Base-by-base conservation (phyloP, 1,140 invertebrate genomes). In the Musca vetustissima region DNA sequence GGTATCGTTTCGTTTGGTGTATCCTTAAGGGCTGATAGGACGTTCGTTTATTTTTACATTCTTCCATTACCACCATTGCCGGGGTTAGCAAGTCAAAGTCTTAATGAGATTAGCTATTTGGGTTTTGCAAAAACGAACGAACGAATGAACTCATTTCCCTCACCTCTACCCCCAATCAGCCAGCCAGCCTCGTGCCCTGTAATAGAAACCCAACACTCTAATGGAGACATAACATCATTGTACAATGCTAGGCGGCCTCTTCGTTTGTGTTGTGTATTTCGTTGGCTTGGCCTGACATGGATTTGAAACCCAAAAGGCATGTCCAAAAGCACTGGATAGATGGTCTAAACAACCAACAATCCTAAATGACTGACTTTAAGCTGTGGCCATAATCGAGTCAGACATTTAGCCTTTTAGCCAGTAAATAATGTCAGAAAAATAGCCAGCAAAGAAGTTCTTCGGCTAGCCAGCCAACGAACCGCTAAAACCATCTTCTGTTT, bases 381-480 rank as follows among this genome's bases (percentile, higher is more conserved):
- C 57, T 61, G 57, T 43, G 57, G 19, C 32, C n/a, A 61, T 61
- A 61, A 61, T 61, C 57, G 57, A 36, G 57, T 61, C 57, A 61
- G 57, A 61, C 57, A 61, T 61, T 61, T 61, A 61, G 57, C 57
- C 57, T 61, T 61, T 61, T 61, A 61, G 57, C 57, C 57, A 59
- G 57, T 59, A 59, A 59, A 59, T 59, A 59, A 59, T 59, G 57
- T 28, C 57, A n/a, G 28, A 9, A 32, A 43, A 43, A 43, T 13
- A 43, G 36, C 36, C 36, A 43, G 13, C 36, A 43, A 43, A 13
- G 36, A n/a, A 43, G 36, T 43, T 43, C 7, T 43, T 43, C 36
- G 36, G 36, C 36, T 43, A 43, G 32, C 15, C 28, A 59, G n/a
- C 24, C 57, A 59, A 36, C 28, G 8, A 59, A 59, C 14, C 15